Evolutionary conservation across 53 echinoderm and acorn worm species (phyloP), one percentile per base, ranked within the genome.

Genomic region (Temnopleurus reevesii): DNA sequence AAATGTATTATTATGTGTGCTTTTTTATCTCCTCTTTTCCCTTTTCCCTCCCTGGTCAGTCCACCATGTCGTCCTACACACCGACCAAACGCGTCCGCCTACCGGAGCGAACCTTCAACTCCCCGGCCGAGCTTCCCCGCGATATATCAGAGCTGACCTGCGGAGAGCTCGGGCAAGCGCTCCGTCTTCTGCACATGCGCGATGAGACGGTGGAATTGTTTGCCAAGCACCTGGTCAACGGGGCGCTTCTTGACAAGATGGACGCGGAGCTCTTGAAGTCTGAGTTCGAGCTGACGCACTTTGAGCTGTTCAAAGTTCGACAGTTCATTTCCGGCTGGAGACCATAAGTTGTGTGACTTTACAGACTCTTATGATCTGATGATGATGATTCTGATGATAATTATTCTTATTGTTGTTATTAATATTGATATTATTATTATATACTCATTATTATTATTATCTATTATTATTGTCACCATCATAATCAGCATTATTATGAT

Each of bases 91-190:
- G 86, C 8, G 53, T 60, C 3, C 59, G 82, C 17, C 57, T 76
- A 17, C 91, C 91, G 1, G 87, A 88, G 5, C 55, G 58, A 3
- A 47, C 87, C 21, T 90, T 93, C 89, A 83, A 43, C 60, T 53
- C 61, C 19, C 34, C 81, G 28, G 19, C 66, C 0, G 61, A 89
- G 1, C 91, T 93, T 45, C 93, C 93, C 1, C 15, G 23, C 8
- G 89, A 91, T 77, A 85, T 93, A 56, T 25, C 53, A 19, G 46
- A 53, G 26, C 90, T 93, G 9, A 84, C 91, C 27, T 55, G 76
- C 61, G 84, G 91, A 35, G 89, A 93, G 51, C 93, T 93, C 12
- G 63, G 44, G 23, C 91, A 86, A 64, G 89, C 89, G 41, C 57
- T 93, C 0, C 85, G 90, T 9, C 84, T 93, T 1, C 76, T 93